Conservation (phyloP, 92 coral and sea anemone species). For the Porites cylindrica region DNA sequence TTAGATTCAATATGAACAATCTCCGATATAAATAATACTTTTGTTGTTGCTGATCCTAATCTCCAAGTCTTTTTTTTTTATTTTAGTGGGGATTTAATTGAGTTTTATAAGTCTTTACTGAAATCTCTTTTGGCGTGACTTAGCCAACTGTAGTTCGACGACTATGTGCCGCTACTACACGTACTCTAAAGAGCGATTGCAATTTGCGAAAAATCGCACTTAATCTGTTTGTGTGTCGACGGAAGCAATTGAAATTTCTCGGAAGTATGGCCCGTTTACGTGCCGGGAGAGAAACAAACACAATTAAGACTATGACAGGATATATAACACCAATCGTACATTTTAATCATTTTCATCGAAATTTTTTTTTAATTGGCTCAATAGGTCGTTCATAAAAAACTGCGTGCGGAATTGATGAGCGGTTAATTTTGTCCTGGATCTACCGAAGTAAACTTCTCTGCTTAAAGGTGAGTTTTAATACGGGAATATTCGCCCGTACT, state of each 20-base stretch:
- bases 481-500: background rate
- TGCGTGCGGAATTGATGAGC: background rate
- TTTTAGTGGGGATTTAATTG: too few species aligned
- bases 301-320: constrained; percentile 20
- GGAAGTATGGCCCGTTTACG: constrained; percentile 21
- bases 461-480: background rate
- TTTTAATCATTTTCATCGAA: constrained; percentile 11
- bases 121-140: too few species aligned
- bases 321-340: constrained; percentile 4
- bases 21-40: background rate
- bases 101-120: too few species aligned
- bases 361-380: constrained; percentile 6
- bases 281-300: background rate
- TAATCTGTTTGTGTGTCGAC: background rate
- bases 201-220: background rate
- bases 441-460: background rate
- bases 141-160: too few species aligned
- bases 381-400: background rate
- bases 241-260: background rate
- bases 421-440: background rate
- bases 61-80: too few species aligned
- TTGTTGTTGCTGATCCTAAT: too few species aligned
- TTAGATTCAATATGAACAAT: background rate
- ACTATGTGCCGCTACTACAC: too few species aligned
- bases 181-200: too few species aligned